Base-by-base conservation (phyloP, 2,888 invertebrate species). In the Malthinus flaveolus region DNA sequence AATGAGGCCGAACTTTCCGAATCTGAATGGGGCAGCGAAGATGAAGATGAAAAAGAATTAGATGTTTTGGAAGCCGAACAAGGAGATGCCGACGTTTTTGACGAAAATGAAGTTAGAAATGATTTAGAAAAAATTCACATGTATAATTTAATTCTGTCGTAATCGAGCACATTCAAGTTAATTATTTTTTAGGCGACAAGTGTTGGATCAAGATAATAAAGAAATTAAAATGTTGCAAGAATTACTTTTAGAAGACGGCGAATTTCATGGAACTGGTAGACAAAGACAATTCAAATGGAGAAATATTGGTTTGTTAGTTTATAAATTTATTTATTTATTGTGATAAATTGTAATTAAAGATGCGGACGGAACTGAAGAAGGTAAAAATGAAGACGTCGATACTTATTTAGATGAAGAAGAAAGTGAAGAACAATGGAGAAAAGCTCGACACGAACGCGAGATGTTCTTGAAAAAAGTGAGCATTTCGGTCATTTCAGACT, bases 1-100 rank as follows among this genome's bases (percentile, higher is more conserved):
- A 84, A 88, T 35, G 96, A 97, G 79, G 96, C 96, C 0, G 96
- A 96, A 71, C 78, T 97, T 32, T 93, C 94, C 0, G 96, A 95
- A 71, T 93, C 91, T 1, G 95, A 95, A 66, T 92, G 90, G 87
- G 93, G 87, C 0, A 93, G 93, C 44, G 94, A 87, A 0, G 95
- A 95, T 72, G 95, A 92, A 77, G 93, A 95, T 75, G 93, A 94
- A 77, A 84, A 84, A 33, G 87, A 86, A 53, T 77, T 90, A 69
- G 95, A 95, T 73, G 81, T 84, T 50, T 84, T 94, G 77, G 95
- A 96, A 74, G 80, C 85, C 2, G 95, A 96, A 75, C 87, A 86
- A 56, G 96, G 91, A 0, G 96, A 97, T 69, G 84, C 85, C 8
- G 96, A 96, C 57, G 84, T 88, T 33, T 87, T 93, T 71, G 90